Percentiles rank a stretch among this genome's conserved stretches.
Conservation (phyloP, 2,888 invertebrate species). For the Uloborus plumipes region DNA sequence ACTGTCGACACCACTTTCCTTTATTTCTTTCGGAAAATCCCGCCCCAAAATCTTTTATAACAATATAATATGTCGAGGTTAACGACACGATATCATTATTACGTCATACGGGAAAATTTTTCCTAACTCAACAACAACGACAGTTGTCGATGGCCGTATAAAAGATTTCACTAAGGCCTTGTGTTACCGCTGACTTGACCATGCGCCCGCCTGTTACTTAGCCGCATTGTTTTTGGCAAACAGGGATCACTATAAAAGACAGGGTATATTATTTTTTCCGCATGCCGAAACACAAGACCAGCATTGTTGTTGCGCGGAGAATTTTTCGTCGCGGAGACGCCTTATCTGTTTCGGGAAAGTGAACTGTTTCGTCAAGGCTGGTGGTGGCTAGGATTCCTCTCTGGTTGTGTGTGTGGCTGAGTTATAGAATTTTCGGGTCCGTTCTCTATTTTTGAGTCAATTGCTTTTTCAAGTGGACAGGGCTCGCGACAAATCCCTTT, state of each 20-base stretch:
- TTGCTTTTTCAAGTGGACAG: constrained; percentile 42
- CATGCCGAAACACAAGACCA: constrained; percentile 47
- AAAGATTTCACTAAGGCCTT: constrained; percentile 53
- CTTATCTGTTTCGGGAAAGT: constrained; percentile 39
- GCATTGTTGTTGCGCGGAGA: constrained; percentile 32
- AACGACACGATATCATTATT: constrained; percentile 48
- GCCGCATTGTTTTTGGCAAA: constrained; percentile 43
- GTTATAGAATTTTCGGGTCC: neutral
- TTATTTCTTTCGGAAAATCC: no score
- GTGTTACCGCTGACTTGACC: constrained; percentile 52
- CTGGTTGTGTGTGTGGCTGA: no score
- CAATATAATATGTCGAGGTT: constrained; percentile 53
- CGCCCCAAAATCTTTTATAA: neutral
- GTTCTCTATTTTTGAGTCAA: constrained; percentile 62
- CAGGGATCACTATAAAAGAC: constrained; percentile 42
- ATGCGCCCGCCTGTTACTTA: constrained; percentile 25
- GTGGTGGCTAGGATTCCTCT: neutral
- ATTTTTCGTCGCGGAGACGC: constrained; percentile 41
- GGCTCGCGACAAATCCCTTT: constrained; percentile 42
- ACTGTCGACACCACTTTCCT: constrained; percentile 12
- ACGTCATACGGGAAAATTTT: constrained; percentile 52
- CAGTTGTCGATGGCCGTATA: constrained; percentile 45
- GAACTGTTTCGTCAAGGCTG: constrained; percentile 33
- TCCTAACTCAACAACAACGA: constrained; percentile 33
- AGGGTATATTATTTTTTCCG: constrained; percentile 18